Conservation (phyloP, 2,888 invertebrate genomes). For the Hololepta plana region DNA sequence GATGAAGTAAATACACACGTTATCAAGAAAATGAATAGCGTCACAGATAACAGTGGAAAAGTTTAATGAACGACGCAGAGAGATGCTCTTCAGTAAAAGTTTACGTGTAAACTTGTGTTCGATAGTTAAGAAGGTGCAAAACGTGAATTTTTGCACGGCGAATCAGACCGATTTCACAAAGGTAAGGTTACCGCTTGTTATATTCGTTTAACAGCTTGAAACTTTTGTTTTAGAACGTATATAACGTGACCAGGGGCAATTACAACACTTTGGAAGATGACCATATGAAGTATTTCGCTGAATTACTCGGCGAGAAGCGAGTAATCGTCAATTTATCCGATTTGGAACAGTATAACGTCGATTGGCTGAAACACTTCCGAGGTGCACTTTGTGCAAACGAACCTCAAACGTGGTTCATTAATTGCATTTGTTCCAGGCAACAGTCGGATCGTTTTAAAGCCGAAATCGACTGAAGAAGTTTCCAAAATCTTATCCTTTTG, state of each 20-base stretch:
- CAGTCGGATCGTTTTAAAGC: conserved; percentile 68
- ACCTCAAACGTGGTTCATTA: too few species aligned
- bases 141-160: too few species aligned
- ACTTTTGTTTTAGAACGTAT: conserved; percentile 35
- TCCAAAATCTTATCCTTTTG: conserved; percentile 74
- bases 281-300: conserved; percentile 46
- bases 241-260: conserved; percentile 40
- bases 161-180: too few species aligned
- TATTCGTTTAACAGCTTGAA: too few species aligned
- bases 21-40: too few species aligned
- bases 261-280: conserved; percentile 34
- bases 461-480: conserved; percentile 71
- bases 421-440: conserved; percentile 45
- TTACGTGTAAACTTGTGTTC: too few species aligned
- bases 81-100: too few species aligned
- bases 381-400: conserved; percentile 50
- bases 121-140: too few species aligned
- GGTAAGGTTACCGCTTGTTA: too few species aligned
- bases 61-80: too few species aligned
- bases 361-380: conserved; percentile 70
- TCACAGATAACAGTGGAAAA: too few species aligned
- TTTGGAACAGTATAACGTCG: conserved; percentile 66
- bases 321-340: conserved; percentile 60
- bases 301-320: conserved; percentile 40
- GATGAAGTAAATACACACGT: too few species aligned